Evolutionary conservation across 2,113 vertebrate species (phyloP).

Genomic region (Clinocottus analis): DNA sequence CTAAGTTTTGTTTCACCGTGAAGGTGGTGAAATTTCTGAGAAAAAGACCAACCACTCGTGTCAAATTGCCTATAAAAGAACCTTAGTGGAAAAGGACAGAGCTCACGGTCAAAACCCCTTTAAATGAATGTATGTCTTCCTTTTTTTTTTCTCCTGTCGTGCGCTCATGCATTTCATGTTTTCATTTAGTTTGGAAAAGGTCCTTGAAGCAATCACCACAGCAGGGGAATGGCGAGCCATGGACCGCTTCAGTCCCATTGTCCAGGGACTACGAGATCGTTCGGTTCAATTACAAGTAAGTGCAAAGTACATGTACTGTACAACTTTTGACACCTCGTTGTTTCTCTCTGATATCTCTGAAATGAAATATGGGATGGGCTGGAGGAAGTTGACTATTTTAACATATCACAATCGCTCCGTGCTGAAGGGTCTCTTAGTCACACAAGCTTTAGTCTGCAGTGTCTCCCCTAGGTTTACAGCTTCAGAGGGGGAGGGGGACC

Average conservation of each 20-base stretch:
- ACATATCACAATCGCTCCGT: background rate
- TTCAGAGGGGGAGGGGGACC: too few species aligned
- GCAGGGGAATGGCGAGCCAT: slow-evolving; percentile 89
- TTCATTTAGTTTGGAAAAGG: slow-evolving; percentile 91
- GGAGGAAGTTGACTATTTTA: slow-evolving; percentile 8
- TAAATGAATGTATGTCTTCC: slow-evolving; percentile 29
- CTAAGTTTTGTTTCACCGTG: background rate
- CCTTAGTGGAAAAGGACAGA: background rate
- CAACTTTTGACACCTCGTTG: slow-evolving; percentile 1
- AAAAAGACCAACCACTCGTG: background rate
- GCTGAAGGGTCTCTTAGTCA: background rate
- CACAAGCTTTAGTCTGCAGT: background rate
- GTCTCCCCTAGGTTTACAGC: too few species aligned
- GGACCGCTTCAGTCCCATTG: slow-evolving; percentile 92
- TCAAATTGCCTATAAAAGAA: slow-evolving; percentile 1
- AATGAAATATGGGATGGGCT: slow-evolving; percentile 24
- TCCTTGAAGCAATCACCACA: slow-evolving; percentile 94
- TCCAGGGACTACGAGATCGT: slow-evolving; percentile 91
- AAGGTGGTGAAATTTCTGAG: background rate
- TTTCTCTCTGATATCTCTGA: slow-evolving; percentile 20
- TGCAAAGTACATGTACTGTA: slow-evolving; percentile 27
- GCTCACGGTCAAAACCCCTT: slow-evolving; percentile 21
- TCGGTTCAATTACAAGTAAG: slow-evolving; percentile 94
- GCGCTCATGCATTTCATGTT: slow-evolving; percentile 60
- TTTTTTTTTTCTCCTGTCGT: slow-evolving; percentile 14